Conservation (phyloP, 2,888 invertebrate species). For the Lymantria monacha region DNA sequence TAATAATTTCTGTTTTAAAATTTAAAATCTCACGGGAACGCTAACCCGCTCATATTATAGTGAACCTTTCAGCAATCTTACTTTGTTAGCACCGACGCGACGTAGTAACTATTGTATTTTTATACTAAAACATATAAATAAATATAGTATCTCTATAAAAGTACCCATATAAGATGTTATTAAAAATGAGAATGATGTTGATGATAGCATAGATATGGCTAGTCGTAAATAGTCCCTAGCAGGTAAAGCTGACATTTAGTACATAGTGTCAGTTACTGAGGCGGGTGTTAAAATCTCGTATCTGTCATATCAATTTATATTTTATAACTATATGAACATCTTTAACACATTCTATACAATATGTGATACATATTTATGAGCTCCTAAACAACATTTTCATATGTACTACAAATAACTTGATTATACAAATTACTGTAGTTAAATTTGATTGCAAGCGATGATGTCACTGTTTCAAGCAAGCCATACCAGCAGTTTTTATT, state of each 20-base stretch:
- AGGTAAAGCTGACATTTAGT: slow-evolving; percentile 27
- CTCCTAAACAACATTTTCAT: background rate
- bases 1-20: too few relatives aligned
- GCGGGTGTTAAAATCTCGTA: slow-evolving; percentile 13
- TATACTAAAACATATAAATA: background rate
- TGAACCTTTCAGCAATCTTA: too few relatives aligned
- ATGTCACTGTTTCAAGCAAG: slow-evolving; percentile 9
- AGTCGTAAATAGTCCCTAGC: slow-evolving; percentile 23
- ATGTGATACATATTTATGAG: slow-evolving; percentile 10
- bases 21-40: too few relatives aligned
- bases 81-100: too few relatives aligned
- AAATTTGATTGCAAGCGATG: slow-evolving; percentile 6
- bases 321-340: slow-evolving; percentile 22
- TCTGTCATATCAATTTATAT: slow-evolving; percentile 22
- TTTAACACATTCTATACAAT: slow-evolving; percentile 13
- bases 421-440: slow-evolving; percentile 3
- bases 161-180: slow-evolving; percentile 6
- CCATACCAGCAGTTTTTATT: slow-evolving; percentile 12
- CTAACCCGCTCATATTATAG: too few relatives aligned
- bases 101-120: background rate
- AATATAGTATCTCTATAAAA: background rate
- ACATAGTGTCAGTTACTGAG: slow-evolving; percentile 8
- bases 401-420: slow-evolving; percentile 9
- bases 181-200: slow-evolving; percentile 23
- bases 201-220: slow-evolving; percentile 13